These are phyloP conservation scores for Sicus ferrugineus DNA, from an alignment of 2,888 invertebrate species.

Conservation along the genomic window DNA sequence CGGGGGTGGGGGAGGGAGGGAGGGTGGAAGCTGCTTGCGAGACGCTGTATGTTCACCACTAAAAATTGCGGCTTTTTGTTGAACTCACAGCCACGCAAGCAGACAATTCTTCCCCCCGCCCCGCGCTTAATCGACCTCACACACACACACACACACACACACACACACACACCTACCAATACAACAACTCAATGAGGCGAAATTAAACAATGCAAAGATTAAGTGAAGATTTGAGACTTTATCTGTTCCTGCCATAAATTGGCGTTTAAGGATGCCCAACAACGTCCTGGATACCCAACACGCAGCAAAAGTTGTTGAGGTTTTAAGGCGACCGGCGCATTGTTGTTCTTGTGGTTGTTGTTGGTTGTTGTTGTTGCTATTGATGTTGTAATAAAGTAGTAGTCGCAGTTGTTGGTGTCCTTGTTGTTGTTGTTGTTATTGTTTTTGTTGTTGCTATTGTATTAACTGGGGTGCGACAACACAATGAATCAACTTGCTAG, in stretches of 20 bases:
- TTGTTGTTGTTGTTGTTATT: slow-evolving; percentile 40
- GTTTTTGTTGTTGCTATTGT: slow-evolving; percentile 40
- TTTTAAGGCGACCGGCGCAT: slow-evolving; percentile 37
- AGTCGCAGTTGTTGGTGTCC: not conserved
- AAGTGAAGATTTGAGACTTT: slow-evolving; percentile 64
- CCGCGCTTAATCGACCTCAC: not conserved
- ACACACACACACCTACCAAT: not conserved
- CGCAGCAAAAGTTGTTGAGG: slow-evolving; percentile 38
- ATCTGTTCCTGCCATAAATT: slow-evolving; percentile 63
- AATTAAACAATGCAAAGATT: slow-evolving; percentile 64
- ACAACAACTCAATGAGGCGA: slow-evolving; percentile 57
- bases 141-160: slow-evolving; percentile 12
- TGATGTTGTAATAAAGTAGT: slow-evolving; percentile 10
- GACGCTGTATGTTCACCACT: slow-evolving; percentile 30
- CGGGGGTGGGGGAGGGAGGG: not conserved
- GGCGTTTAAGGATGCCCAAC: slow-evolving; percentile 61
- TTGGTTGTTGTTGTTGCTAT: slow-evolving; percentile 41
- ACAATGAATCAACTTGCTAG: slow-evolving; percentile 30
- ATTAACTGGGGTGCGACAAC: slow-evolving; percentile 37
- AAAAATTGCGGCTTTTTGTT: slow-evolving; percentile 38
- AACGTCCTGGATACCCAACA: slow-evolving; percentile 26
- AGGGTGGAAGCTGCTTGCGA: not conserved
- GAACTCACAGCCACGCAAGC: not conserved
- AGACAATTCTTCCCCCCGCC: too few relatives aligned
- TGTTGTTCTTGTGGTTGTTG: slow-evolving; percentile 40